Percentiles rank a stretch among this genome's conserved stretches.
These are phyloP conservation scores for Drosophila murphyi DNA, from an alignment of 1,140 invertebrate genomes.

Conservation along the genomic window DNA sequence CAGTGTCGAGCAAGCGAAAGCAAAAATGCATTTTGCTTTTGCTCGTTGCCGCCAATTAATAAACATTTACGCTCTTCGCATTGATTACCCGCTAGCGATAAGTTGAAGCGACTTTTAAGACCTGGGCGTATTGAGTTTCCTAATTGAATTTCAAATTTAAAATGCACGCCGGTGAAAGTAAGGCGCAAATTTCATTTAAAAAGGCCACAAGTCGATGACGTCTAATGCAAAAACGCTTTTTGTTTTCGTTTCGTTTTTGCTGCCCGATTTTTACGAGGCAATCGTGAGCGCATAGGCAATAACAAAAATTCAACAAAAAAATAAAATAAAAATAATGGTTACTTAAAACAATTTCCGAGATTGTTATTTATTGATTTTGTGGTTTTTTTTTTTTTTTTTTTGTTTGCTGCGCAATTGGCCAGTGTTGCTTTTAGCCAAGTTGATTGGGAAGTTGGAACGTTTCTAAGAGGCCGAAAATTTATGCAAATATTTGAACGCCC, in stretches of 20 bases:
- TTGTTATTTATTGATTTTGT: conserved; percentile 46
- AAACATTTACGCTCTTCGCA: conserved; percentile 74
- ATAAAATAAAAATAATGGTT: conserved; percentile 25
- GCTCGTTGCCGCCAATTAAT: conserved; percentile 63
- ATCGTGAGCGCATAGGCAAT: conserved; percentile 61
- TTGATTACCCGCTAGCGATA: conserved; percentile 56
- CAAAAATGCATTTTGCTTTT: conserved; percentile 16
- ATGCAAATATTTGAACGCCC: conserved; percentile 73
- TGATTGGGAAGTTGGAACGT: conserved; percentile 41
- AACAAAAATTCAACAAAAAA: conserved; percentile 7
- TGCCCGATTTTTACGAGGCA: conserved; percentile 44
- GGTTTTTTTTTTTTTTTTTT: neutral
- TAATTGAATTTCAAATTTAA: conserved; percentile 77
- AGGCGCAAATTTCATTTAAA: conserved; percentile 42
- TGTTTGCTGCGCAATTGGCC: conserved; percentile 52
- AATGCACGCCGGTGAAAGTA: conserved; percentile 66
- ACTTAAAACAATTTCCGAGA: conserved; percentile 41
- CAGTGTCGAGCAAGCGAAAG: neutral
- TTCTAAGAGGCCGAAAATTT: conserved; percentile 57
- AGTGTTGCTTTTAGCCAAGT: conserved; percentile 8
- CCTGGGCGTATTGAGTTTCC: conserved; percentile 65
- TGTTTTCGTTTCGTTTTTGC: conserved; percentile 8
- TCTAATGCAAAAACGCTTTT: conserved; percentile 34
- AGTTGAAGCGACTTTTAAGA: conserved; percentile 49
- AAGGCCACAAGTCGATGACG: conserved; percentile 27